Conservation (phyloP, 1,140 invertebrate genomes). For the Alviniconcha marisindica region DNA sequence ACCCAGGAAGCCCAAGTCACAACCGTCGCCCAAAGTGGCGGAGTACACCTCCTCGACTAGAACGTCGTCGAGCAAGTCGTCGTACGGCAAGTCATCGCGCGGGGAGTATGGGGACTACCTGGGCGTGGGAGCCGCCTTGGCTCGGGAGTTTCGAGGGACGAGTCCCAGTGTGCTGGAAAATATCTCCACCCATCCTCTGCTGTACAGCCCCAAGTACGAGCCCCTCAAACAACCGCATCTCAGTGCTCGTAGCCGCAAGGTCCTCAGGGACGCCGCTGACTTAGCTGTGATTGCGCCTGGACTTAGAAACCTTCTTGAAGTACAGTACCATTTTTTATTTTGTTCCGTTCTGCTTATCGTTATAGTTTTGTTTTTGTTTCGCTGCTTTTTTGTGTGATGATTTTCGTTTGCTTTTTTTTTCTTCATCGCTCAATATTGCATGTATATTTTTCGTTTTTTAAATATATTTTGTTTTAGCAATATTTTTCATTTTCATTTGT, state of each 20-base stretch:
- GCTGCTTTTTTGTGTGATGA: no score
- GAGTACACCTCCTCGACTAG: conserved; percentile 27
- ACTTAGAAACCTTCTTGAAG: conserved; percentile 70
- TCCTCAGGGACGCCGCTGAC: conserved; percentile 67
- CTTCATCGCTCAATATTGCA: no score
- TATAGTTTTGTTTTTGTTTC: no score
- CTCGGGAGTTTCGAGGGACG: conserved; percentile 61
- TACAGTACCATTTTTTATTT: conserved; percentile 57
- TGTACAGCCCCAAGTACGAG: conserved; percentile 61
- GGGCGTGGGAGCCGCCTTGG: conserved; percentile 40
- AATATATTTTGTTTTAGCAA: no score
- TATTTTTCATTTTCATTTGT: no score
- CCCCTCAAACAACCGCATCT: conserved; percentile 54
- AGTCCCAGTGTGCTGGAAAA: conserved; percentile 68
- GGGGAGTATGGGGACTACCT: conserved; percentile 44
- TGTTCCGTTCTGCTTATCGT: background rate
- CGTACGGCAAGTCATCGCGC: conserved; percentile 33
- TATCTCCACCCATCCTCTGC: conserved; percentile 66
- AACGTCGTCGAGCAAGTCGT: conserved; percentile 27
- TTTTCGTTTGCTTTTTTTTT: no score
- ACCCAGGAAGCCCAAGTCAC: conserved; percentile 42
- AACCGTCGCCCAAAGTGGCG: conserved; percentile 26
- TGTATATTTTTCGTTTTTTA: no score
- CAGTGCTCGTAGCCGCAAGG: conserved; percentile 70
- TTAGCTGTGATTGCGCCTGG: conserved; percentile 62